Evolutionary conservation across 2,113 vertebrate genomes (phyloP).

Genomic region (Silurus asotus): DNA sequence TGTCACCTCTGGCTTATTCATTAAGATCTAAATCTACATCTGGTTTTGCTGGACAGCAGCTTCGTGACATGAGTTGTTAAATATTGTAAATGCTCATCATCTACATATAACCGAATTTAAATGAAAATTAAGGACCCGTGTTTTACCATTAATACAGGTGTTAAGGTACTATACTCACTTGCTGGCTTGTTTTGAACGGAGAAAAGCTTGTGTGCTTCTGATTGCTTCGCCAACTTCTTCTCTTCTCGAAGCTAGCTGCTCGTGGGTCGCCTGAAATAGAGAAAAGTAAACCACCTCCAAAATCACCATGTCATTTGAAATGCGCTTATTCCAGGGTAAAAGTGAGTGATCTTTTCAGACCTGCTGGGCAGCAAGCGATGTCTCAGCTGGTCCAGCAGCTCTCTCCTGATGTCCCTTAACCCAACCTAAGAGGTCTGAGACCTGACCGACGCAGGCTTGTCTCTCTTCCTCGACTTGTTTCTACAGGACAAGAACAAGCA

Average conservation of each 20-base stretch:
- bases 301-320: neutral
- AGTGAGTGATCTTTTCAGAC: slow-evolving; percentile 60
- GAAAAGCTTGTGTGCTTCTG: slow-evolving; percentile 88
- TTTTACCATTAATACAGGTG: neutral
- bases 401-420: slow-evolving; percentile 79
- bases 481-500: slow-evolving; percentile 64
- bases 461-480: slow-evolving; percentile 97
- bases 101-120: neutral
- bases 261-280: slow-evolving; percentile 77
- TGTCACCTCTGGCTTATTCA: neutral
- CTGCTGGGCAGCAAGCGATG: slow-evolving; percentile 89
- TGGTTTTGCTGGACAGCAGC: neutral
- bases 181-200: slow-evolving; percentile 89
- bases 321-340: neutral
- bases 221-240: slow-evolving; percentile 89
- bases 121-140: neutral
- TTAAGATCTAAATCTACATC: neutral
- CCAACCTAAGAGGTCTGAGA: slow-evolving; percentile 90
- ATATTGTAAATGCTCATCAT: neutral
- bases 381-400: slow-evolving; percentile 73
- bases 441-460: slow-evolving; percentile 86
- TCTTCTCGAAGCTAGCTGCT: slow-evolving; percentile 85
- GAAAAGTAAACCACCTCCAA: neutral
- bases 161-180: slow-evolving; percentile 80
- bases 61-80: neutral